Percentiles rank a stretch among this genome's conserved stretches.
Conservation (phyloP, 2,113 vertebrate species). For the Indri indri region DNA sequence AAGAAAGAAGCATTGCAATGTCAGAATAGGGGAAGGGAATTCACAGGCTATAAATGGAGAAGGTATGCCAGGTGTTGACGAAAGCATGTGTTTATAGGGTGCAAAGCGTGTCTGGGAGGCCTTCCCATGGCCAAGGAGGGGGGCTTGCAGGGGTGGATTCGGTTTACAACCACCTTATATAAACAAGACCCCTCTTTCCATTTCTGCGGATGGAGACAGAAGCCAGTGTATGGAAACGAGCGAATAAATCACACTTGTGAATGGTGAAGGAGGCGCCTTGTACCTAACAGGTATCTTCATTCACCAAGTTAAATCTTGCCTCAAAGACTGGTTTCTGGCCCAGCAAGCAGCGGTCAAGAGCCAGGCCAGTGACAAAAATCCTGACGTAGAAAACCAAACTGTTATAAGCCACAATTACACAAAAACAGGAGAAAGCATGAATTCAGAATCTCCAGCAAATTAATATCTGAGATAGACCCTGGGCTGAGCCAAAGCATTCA, state of each 20-base stretch:
- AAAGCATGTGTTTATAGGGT: not conserved
- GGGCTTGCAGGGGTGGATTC: not conserved
- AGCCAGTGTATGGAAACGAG: not conserved
- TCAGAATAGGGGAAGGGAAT: not conserved
- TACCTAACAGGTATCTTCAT: not conserved
- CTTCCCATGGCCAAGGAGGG: not conserved
- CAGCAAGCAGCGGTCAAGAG: not conserved
- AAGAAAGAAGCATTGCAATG: not conserved
- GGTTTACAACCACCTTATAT: not conserved
- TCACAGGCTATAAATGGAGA: not conserved
- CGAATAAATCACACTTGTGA: not conserved
- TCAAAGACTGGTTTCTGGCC: not conserved
- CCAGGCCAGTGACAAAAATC: not conserved
- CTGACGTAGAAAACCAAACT: not conserved
- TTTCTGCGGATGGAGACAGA: not conserved
- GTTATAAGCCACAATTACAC: not conserved
- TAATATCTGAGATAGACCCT: not conserved
- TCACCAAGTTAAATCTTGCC: not conserved
- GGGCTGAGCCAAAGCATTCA: not conserved
- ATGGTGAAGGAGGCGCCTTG: not conserved
- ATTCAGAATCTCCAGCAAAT: conserved; percentile 5
- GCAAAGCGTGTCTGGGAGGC: not conserved
- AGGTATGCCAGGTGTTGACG: not conserved
- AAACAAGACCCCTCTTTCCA: conserved; percentile 11
- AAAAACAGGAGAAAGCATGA: not conserved